Evolutionary conservation across 1,140 invertebrate genomes (phyloP).

Genomic region (Heliconius nattereri): DNA sequence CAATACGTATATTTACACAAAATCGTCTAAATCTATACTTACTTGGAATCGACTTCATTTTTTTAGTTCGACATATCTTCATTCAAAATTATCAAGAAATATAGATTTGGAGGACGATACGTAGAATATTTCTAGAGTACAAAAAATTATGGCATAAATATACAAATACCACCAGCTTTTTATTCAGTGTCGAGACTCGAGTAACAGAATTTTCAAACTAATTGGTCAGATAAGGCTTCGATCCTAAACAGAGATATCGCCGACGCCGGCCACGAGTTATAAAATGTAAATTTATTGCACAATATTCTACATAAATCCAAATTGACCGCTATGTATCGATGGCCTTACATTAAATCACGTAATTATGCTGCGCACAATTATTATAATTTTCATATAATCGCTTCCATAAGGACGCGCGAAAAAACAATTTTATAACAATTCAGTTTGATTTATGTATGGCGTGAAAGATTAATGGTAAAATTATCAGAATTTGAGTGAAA

Average conservation of each 20-base stretch:
- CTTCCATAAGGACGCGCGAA: slow-evolving; percentile 76
- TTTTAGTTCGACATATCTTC: too few species aligned
- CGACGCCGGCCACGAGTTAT: slow-evolving; percentile 58
- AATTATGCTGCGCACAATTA: slow-evolving; percentile 76
- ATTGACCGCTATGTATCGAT: slow-evolving; percentile 69
- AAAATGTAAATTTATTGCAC: slow-evolving; percentile 79
- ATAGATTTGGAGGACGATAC: too few species aligned
- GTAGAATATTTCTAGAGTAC: background rate
- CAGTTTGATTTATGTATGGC: slow-evolving; percentile 67
- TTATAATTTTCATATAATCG: slow-evolving; percentile 80
- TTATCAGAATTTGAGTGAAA: slow-evolving; percentile 8
- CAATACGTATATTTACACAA: too few species aligned
- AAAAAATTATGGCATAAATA: background rate
- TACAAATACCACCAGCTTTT: background rate
- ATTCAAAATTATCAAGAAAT: too few species aligned
- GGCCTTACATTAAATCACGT: slow-evolving; percentile 72
- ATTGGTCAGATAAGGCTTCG: slow-evolving; percentile 24
- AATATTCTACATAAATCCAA: slow-evolving; percentile 79
- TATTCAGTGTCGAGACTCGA: background rate
- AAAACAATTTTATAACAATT: slow-evolving; percentile 72
- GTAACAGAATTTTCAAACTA: slow-evolving; percentile 25
- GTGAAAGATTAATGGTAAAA: slow-evolving; percentile 41
- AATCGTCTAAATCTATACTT: too few species aligned
- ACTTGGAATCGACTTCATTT: too few species aligned
- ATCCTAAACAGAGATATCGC: slow-evolving; percentile 62